Conservation (phyloP, 2,888 invertebrate genomes). For the Clivina fossor region DNA sequence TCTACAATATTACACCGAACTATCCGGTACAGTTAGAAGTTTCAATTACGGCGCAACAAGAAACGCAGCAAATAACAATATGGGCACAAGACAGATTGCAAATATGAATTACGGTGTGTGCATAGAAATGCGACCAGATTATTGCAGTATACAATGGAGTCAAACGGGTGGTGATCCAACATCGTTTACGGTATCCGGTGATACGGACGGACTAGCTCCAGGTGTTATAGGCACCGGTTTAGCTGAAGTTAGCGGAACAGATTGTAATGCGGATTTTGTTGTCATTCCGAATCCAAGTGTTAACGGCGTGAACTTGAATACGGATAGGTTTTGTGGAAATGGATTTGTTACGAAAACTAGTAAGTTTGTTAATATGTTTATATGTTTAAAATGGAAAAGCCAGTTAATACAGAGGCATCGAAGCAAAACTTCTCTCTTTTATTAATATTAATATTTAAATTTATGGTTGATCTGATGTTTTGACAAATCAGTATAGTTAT, state of each 20-base stretch:
- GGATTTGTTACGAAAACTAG: conserved; percentile 67
- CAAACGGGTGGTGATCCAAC: conserved; percentile 55
- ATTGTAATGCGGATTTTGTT: conserved; percentile 72
- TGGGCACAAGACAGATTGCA: conserved; percentile 71
- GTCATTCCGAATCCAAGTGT: conserved; percentile 69
- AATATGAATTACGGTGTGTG: conserved; percentile 78
- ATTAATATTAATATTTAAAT: conserved; percentile 5
- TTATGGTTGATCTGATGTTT: conserved; percentile 6
- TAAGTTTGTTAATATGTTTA: conserved; percentile 49
- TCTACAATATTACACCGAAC: conserved; percentile 69
- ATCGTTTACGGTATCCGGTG: conserved; percentile 72
- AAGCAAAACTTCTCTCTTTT: no score
- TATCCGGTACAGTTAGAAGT: conserved; percentile 66
- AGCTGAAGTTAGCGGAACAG: conserved; percentile 60
- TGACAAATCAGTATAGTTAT: neutral
- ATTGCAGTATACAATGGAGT: conserved; percentile 71
- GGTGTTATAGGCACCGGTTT: conserved; percentile 61
- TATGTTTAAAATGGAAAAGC: conserved; percentile 41
- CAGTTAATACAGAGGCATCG: no score
- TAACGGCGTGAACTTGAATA: conserved; percentile 52
- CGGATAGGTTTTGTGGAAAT: conserved; percentile 76
- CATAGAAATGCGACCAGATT: conserved; percentile 70
- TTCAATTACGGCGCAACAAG: conserved; percentile 74
- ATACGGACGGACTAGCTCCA: conserved; percentile 66
- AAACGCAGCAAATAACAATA: conserved; percentile 57